Evolutionary conservation across 2,113 vertebrate genomes (phyloP).

Genomic region (Hylia prasina): DNA sequence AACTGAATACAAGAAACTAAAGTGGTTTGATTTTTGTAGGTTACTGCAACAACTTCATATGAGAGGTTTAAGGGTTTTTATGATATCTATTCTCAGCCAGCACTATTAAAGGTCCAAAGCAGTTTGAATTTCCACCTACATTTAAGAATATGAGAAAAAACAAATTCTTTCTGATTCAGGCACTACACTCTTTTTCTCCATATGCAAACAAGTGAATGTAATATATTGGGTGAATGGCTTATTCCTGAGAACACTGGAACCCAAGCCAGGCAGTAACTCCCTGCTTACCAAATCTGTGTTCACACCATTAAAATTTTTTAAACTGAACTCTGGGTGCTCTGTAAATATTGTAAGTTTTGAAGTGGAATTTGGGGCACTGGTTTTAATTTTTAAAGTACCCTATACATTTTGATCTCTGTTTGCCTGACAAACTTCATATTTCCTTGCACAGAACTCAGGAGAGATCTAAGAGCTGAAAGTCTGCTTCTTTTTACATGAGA

Average conservation of each 20-base stretch:
- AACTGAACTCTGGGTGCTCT: background rate
- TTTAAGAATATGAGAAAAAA: background rate
- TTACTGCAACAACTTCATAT: background rate
- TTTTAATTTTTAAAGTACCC: slow-evolving; percentile 25
- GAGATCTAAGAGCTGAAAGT: background rate
- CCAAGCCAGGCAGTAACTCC: background rate
- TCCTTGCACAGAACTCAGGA: background rate
- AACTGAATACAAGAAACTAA: background rate
- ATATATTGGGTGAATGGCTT: background rate
- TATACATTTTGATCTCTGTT: background rate
- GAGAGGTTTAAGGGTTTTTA: rapidly evolving
- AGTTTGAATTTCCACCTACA: background rate
- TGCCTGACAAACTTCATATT: background rate
- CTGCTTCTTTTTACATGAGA: background rate
- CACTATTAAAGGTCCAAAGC: background rate
- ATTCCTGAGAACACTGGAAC: background rate
- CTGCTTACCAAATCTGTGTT: background rate
- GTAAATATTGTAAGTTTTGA: background rate
- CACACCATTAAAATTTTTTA: background rate
- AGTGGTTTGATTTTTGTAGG: background rate
- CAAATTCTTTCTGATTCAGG: background rate
- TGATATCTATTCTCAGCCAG: background rate
- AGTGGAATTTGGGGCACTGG: background rate
- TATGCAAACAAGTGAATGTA: background rate
- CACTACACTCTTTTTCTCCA: background rate